Percentiles rank a stretch among this genome's conserved stretches.
Conservation (phyloP, 2,797 vertebrate genomes). For the Antennarius maculatus region DNA sequence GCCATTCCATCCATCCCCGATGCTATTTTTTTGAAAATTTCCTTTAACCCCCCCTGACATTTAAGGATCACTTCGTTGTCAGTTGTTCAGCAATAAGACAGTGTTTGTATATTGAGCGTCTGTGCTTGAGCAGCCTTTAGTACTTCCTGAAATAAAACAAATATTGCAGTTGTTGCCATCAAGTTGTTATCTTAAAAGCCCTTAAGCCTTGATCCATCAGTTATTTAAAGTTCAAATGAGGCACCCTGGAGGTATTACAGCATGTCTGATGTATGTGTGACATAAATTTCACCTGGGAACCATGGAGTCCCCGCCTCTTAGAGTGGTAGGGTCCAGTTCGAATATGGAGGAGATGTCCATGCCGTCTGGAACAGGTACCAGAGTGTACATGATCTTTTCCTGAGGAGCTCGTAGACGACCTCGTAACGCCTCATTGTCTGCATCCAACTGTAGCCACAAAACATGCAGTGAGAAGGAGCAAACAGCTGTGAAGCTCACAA, state of each 20-base stretch:
- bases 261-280: neutral
- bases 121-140: neutral
- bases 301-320: constrained; percentile 95
- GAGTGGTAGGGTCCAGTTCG: constrained; percentile 96
- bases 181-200: neutral
- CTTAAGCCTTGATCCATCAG: neutral
- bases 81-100: neutral
- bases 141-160: neutral
- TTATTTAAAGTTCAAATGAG: neutral
- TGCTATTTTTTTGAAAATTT: constrained; percentile 14
- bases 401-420: constrained; percentile 83
- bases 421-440: constrained; percentile 90
- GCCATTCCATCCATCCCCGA: constrained; percentile 19
- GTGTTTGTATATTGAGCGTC: neutral
- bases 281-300: constrained; percentile 89
- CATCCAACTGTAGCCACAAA: constrained; percentile 84
- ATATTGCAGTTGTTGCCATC: neutral
- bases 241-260: neutral
- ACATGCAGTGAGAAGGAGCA: neutral
- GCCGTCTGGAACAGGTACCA: constrained; percentile 96
- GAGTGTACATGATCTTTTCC: constrained; percentile 94
- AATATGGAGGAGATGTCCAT: constrained; percentile 99
- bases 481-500: neutral
- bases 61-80: no score
- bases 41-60: no score